phyloP scores from a whole-genome alignment of 2,888 invertebrate genomes.

The Drosophila planitibia region DNA sequence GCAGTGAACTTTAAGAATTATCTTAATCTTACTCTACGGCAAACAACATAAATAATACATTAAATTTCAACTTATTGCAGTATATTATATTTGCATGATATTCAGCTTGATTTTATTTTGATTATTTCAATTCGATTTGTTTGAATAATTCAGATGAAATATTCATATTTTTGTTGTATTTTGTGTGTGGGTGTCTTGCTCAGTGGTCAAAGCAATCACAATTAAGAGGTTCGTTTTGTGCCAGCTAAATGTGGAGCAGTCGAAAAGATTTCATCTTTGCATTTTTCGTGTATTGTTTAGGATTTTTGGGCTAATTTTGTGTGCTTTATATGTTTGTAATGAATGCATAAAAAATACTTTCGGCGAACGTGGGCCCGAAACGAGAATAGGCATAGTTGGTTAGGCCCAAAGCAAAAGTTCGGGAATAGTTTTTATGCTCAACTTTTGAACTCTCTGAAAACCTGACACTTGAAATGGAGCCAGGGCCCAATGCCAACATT shows the following conservation, averaged over 20 bases:
- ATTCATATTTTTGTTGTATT: not conserved
- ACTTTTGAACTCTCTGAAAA: conserved; percentile 54
- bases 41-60: not conserved
- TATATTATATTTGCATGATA: not conserved
- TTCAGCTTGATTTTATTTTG: not conserved
- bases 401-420: conserved; percentile 36
- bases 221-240: conserved; percentile 19
- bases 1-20: not conserved
- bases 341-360: conserved; percentile 18
- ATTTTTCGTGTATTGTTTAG: not conserved
- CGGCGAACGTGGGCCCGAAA: conserved; percentile 27
- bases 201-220: conserved; percentile 25
- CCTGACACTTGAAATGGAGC: conserved; percentile 65
- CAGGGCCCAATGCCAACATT: conserved; percentile 61
- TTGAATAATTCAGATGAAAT: conserved; percentile 3
- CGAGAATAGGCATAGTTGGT: conserved; percentile 14
- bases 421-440: conserved; percentile 38
- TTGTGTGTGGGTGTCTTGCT: not conserved
- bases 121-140: not conserved
- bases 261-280: conserved; percentile 17
- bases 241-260: conserved; percentile 14
- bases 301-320: not conserved
- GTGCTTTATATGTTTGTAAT: conserved; percentile 10
- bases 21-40: not conserved
- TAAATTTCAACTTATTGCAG: not conserved